phyloP scores from a whole-genome alignment of 2,888 invertebrate species.

The Trissonchulus latispiculum region DNA sequence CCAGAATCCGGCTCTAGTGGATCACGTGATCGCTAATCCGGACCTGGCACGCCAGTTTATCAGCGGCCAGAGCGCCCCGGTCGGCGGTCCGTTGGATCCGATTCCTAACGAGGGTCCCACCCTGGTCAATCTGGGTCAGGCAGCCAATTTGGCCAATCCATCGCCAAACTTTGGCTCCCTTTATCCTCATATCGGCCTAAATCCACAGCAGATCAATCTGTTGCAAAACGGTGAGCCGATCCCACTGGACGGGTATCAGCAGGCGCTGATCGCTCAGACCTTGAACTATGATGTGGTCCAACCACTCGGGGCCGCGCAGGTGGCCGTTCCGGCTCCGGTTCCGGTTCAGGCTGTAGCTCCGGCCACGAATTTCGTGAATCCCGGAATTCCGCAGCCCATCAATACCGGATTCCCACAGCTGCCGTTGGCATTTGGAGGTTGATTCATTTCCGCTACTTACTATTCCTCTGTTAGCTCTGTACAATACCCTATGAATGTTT shows the following conservation, averaged over 20 bases:
- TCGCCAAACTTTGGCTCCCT: neutral
- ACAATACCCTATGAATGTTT: too few relatives aligned
- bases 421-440: too few relatives aligned
- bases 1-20: neutral
- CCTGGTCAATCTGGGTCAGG: neutral
- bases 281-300: neutral
- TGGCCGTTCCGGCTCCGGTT: neutral
- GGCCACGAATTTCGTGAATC: too few relatives aligned
- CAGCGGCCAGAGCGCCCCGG: neutral
- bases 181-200: neutral
- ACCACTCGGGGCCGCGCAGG: too few relatives aligned
- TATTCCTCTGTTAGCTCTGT: too few relatives aligned
- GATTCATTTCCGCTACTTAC: too few relatives aligned
- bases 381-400: neutral
- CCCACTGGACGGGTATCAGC: neutral
- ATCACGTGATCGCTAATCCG: neutral
- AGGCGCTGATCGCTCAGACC: neutral
- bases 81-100: neutral
- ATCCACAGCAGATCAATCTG: neutral
- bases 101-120: neutral
- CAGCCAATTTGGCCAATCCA: neutral
- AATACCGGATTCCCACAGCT: too few relatives aligned
- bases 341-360: conserved; percentile 9
- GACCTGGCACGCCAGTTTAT: neutral
- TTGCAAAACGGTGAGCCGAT: neutral